These are phyloP conservation scores for Aspiorhynchus laticeps DNA, from an alignment of 2,113 vertebrate genomes.

Conservation along the genomic window DNA sequence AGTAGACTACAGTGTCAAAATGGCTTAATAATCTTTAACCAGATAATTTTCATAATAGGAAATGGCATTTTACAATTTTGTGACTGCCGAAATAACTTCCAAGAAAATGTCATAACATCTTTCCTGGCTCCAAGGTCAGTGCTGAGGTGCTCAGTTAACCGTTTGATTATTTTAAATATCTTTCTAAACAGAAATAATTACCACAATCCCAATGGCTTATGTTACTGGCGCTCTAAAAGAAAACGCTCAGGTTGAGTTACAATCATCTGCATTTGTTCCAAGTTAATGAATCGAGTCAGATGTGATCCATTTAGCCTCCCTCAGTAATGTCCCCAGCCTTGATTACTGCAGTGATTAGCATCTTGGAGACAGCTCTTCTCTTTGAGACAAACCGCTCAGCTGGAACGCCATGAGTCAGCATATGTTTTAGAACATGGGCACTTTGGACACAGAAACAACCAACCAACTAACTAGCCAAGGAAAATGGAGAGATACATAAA, in stretches of 20 bases:
- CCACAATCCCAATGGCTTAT: not conserved
- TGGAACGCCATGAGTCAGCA: constrained; percentile 1
- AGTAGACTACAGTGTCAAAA: not conserved
- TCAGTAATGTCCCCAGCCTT: constrained; percentile 14
- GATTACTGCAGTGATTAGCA: constrained; percentile 36
- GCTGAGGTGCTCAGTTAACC: not conserved
- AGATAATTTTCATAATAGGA: not conserved
- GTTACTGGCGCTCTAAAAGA: not conserved
- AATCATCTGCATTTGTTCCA: constrained; percentile 21
- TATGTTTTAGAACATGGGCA: not conserved
- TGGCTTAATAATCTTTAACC: not conserved
- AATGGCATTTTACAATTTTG: constrained; percentile 5
- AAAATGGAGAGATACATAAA: not conserved
- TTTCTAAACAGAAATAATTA: constrained; percentile 18
- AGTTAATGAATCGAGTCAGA: constrained; percentile 40
- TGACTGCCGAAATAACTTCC: not conserved
- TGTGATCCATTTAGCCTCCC: constrained; percentile 26
- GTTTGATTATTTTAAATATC: constrained; percentile 16
- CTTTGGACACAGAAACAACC: not conserved
- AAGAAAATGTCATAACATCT: constrained; percentile 4
- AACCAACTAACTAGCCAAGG: not conserved
- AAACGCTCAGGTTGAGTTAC: constrained; percentile 14
- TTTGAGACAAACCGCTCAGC: not conserved
- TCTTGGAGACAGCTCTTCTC: not conserved
- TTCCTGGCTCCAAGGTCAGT: not conserved